These are phyloP conservation scores for Callimorpha dominula DNA, from an alignment of 2,888 invertebrate species.

Conservation along the genomic window DNA sequence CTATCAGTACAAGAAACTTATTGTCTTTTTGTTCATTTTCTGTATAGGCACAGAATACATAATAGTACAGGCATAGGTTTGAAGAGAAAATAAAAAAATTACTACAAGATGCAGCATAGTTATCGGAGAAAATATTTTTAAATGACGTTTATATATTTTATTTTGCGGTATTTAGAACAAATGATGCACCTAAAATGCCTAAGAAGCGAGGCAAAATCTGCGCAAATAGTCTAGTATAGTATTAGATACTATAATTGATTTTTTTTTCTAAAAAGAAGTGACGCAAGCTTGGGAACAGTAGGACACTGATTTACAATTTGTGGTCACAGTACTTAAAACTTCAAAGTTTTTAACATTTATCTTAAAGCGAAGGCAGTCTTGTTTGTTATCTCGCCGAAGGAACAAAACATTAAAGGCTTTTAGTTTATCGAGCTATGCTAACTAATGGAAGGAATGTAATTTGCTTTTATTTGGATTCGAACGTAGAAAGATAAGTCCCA, in stretches of 20 bases:
- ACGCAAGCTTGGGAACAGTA: slow-evolving; percentile 12
- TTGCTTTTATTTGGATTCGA: slow-evolving; percentile 26
- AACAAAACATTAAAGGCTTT: slow-evolving; percentile 65
- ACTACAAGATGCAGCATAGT: no score
- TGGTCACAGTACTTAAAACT: slow-evolving; percentile 55
- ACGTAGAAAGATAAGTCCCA: slow-evolving; percentile 10
- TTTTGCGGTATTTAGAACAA: no score
- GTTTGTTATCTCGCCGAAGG: slow-evolving; percentile 65
- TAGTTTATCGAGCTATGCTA: slow-evolving; percentile 50
- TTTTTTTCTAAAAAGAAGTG: slow-evolving; percentile 15
- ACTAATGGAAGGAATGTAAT: slow-evolving; percentile 45
- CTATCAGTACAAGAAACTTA: neutral
- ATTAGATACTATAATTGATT: slow-evolving; percentile 7
- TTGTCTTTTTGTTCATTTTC: neutral
- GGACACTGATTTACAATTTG: slow-evolving; percentile 23
- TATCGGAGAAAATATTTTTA: no score
- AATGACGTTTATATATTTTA: no score
- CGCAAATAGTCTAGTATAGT: slow-evolving; percentile 14
- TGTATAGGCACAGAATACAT: neutral
- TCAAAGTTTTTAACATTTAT: slow-evolving; percentile 67
- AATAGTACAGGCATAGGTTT: no score
- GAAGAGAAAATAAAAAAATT: no score
- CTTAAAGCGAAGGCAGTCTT: slow-evolving; percentile 65
- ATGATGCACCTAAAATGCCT: neutral
- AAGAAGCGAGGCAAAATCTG: neutral